Evolutionary conservation across 2,113 vertebrate genomes (phyloP).

Genomic region (Barbus barbus): DNA sequence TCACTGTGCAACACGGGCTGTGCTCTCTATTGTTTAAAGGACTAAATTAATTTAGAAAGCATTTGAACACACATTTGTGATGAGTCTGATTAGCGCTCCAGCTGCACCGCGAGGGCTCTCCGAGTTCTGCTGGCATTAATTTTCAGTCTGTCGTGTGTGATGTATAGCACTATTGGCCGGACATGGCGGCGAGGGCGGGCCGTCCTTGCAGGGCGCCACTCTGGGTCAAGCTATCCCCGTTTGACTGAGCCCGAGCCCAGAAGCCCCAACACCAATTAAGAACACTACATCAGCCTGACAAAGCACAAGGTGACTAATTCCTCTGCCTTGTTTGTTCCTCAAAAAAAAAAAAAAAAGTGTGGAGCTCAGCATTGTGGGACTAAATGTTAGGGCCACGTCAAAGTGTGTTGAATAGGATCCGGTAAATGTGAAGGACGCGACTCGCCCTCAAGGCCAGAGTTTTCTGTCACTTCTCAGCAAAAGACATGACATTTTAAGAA

Average conservation of each 20-base stretch:
- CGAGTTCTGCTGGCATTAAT: constrained; percentile 67
- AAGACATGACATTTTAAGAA: background rate
- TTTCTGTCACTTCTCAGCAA: constrained; percentile 13
- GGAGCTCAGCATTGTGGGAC: constrained; percentile 26
- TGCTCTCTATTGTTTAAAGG: background rate
- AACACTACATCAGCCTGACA: constrained; percentile 59
- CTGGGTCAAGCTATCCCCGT: constrained; percentile 61
- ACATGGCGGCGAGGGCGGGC: constrained; percentile 65
- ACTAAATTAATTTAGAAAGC: background rate
- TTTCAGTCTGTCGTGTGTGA: constrained; percentile 72
- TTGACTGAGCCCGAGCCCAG: constrained; percentile 50
- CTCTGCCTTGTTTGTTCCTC: constrained; percentile 49
- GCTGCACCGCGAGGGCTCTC: constrained; percentile 55
- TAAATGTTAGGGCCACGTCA: constrained; percentile 34
- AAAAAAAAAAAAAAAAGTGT: constrained; percentile 11
- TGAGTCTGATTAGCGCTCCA: constrained; percentile 48
- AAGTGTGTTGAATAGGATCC: constrained; percentile 17
- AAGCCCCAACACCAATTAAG: constrained; percentile 60
- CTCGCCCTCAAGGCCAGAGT: background rate
- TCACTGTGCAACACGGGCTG: background rate
- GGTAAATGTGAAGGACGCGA: background rate
- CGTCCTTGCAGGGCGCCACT: constrained; percentile 71
- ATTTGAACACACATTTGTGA: constrained; percentile 38
- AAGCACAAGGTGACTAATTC: constrained; percentile 60
- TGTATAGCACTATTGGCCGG: constrained; percentile 67